Evolutionary conservation across 2,113 vertebrate genomes (phyloP).

Genomic region (Fregetta grallaria): DNA sequence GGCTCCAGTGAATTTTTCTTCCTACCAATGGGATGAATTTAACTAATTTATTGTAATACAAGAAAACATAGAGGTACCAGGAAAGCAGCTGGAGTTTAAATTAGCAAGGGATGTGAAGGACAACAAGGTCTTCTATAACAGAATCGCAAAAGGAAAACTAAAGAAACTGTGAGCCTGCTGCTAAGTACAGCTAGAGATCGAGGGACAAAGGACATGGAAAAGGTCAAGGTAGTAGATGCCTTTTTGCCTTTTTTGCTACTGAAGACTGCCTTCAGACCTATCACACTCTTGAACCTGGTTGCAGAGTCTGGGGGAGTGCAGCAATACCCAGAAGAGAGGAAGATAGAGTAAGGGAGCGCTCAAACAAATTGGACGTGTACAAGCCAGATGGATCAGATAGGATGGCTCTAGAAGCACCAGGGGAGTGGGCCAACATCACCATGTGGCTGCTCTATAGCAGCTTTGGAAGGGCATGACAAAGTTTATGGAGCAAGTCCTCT

Average conservation of each 20-base stretch:
- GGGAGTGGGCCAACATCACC: not conserved
- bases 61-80: not conserved
- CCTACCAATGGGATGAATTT: not conserved
- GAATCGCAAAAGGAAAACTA: not conserved
- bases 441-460: not conserved
- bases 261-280: not conserved
- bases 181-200: not conserved
- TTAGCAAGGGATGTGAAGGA: not conserved
- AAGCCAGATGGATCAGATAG: not conserved
- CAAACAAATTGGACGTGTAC: not conserved
- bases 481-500: not conserved
- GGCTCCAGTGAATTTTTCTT: not conserved
- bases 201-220: not conserved
- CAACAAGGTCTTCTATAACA: not conserved
- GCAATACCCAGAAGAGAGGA: not conserved
- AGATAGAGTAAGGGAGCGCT: not conserved
- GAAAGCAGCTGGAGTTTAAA: not conserved
- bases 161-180: not conserved
- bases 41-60: not conserved
- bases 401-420: not conserved
- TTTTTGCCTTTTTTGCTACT: not conserved
- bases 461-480: not conserved
- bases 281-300: not conserved
- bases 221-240: not conserved
- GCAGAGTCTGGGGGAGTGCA: not conserved